Base-by-base conservation (phyloP, 64 coral and sea anemone species). In the Anthopleura sola region DNA sequence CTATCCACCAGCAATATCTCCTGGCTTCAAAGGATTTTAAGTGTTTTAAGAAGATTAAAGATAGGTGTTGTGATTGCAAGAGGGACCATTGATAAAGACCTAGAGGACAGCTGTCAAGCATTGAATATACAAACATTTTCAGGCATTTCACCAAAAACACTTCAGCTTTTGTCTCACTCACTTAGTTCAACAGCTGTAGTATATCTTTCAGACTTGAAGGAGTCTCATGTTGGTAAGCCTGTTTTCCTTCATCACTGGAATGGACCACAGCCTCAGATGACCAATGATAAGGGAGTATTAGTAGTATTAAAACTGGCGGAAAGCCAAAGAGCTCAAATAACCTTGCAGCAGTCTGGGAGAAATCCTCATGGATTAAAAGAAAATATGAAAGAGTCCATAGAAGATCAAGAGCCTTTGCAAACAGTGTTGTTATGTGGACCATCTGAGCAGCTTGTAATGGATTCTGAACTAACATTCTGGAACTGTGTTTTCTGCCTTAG, bases 371-470 rank as follows among this genome's bases (percentile, higher is more conserved):
- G 60, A 71, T 71, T 71, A 31, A 71, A 34, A 71, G 66, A 71
- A 31, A 71, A 71, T 32, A 17, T 13, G 29, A 34, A 71, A 71
- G 29, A 71, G 15, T 34, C 24, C 31, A 71, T 14, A 12, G 66
- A 71, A 13, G n/a, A 71, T 10, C 34, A 34, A 14, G 66, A 12
- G 29, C 11, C 34, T 2, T 29, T 90, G 2, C 88, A 85, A 31
- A 90, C 88, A 4, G 88, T 85, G 24, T 75, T 90, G 24, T 80
- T 90, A 1, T 90, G 88, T 79, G 48, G 55, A 33, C 77, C 89
- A 20, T 50, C 83, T 68, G 75, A 86, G 56, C 68, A 91, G 49
- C 74, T 81, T 18, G 53, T 91, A 24, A 36, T 60, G 58, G 75
- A 81, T 20, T 34, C 40, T 23, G 89, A 91, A 86, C 34, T 77